Base-by-base conservation (phyloP, 2,113 vertebrate genomes). In the Thalassarche chlororhynchos region DNA sequence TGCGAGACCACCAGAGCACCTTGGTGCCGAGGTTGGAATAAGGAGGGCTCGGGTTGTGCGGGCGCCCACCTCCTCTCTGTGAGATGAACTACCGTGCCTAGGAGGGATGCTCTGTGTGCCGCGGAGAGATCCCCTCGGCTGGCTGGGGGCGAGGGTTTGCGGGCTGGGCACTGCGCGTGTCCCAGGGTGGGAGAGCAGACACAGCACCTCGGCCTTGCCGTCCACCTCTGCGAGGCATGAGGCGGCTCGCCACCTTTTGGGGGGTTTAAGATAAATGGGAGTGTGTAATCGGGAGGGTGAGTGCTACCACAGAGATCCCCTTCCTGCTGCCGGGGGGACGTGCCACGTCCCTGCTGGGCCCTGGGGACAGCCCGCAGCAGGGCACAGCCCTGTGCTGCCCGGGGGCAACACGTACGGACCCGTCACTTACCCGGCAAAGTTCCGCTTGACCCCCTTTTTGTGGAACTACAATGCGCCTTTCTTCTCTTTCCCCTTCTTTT, bases 361-460 rank as follows among this genome's bases (percentile, higher is more conserved):
- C 75, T n/a, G 74, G n/a, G 72, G 69, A 77, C 66, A 95, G 87
- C 81, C 66, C 58, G 42, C 51, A 54, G 81, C 75, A 64, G 18
- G 18, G 19, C 4, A 15, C 91, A 82, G 91, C 85, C 90, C 92
- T 49, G 54, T 34, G 10, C 13, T 7, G 12, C 58, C 65, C 5
- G 2, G 6, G 55, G 47, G 31, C 31, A 28, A 36, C 2, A 1
- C 8, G 2, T 26, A 64, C 14, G 31, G 38, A 83, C 32, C 93
- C 32, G 21, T 25, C 89, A 49, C 90, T 93, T 57, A 40, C 74
- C 84, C 51, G 46, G 90, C 90, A 82, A 89, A 90, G 89, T 70
- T 89, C 44, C 89, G 44, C 93, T 96, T 96, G 95, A 96, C 96
- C 93, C 97, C 66, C 71, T 69, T 97, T 93, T 78, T 69, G 89